phyloP scores from a whole-genome alignment of 2,888 invertebrate genomes.

The Sesia apiformis region DNA sequence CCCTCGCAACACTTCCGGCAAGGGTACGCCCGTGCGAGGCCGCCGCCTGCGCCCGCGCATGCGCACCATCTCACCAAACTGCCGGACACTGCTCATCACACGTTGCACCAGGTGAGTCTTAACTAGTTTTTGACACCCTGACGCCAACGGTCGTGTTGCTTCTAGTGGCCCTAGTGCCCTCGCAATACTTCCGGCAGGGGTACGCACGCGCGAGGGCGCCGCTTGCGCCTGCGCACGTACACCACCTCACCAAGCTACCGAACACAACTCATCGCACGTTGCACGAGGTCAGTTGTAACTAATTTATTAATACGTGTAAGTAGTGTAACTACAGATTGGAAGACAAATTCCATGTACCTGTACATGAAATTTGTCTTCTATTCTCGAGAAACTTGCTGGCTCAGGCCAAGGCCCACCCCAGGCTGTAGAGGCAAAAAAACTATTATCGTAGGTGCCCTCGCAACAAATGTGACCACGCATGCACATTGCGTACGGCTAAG shows the following conservation, averaged over 20 bases:
- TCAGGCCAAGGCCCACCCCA: too few relatives aligned
- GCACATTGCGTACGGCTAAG: too few relatives aligned
- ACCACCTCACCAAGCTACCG: constrained; percentile 46
- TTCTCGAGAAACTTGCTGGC: too few relatives aligned
- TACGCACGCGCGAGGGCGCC: constrained; percentile 79
- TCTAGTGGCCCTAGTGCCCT: constrained; percentile 92
- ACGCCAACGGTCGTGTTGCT: constrained; percentile 90
- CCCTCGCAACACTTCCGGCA: constrained; percentile 93
- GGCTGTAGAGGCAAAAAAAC: too few relatives aligned
- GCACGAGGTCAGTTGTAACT: constrained; percentile 66
- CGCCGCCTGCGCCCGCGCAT: constrained; percentile 58
- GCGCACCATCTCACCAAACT: constrained; percentile 48
- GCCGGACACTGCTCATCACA: constrained; percentile 68
- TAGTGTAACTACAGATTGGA: too few relatives aligned
- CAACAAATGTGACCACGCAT: too few relatives aligned
- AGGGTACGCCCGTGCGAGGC: constrained; percentile 81
- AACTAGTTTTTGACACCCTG: constrained; percentile 35
- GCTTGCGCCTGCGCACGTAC: constrained; percentile 54
- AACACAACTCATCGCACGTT: constrained; percentile 71
- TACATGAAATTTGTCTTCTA: too few relatives aligned
- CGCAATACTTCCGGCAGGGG: constrained; percentile 91
- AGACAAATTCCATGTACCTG: too few relatives aligned
- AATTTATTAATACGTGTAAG: too few relatives aligned
- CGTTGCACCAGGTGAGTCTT: constrained; percentile 62
- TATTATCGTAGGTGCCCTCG: too few relatives aligned